Base-by-base conservation (phyloP, 2,888 invertebrate species). In the Lepidonotus clava region DNA sequence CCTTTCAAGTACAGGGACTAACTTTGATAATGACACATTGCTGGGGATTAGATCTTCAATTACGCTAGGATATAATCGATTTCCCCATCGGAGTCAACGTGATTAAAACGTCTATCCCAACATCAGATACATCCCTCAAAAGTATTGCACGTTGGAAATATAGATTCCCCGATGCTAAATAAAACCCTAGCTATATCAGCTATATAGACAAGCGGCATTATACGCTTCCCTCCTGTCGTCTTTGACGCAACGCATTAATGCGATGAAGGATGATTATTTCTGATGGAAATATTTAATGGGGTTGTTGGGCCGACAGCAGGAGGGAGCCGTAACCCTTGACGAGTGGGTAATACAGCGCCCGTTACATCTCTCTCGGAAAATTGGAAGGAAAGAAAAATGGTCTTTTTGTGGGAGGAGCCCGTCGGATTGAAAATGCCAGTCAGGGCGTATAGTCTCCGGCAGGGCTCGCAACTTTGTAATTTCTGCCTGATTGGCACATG, bases 361-460 rank as follows among this genome's bases (percentile, higher is more conserved):
- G 61, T 28, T 28, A n/a, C n/a, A n/a, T n/a, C n/a, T n/a, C n/a
- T 28, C 24, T 5, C 24, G 11, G 28, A 28, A 61, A 32, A 61
- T 11, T n/a, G 24, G 11, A 4, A 14, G 28, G 24, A 28, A 14
- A 61, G 28, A 11, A 14, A 4, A 11, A 11, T 28, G n/a, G 21
- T 2, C n/a, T 18, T 4, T 24, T 61, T 8, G 24, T 61, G 28
- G 2, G 5, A 53, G 53, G 18, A 4, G 53, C 24, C 24, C 28
- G 61, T 11, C 5, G 61, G 61, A 61, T 61, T 61, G 61, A 61
- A 61, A 61, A 28, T 61, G 61, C 61, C 61, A 61, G 28, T 28
- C 61, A 61, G 28, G 46, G 46, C 24, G 61, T 61, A n/a, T 61
- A 28, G 5, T n/a, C n/a, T n/a, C n/a, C 28, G 28, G 11, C 1